Percentiles rank a stretch among this genome's conserved stretches.
Conservation (phyloP, 2,113 vertebrate species). For the Bambusicola thoracicus region DNA sequence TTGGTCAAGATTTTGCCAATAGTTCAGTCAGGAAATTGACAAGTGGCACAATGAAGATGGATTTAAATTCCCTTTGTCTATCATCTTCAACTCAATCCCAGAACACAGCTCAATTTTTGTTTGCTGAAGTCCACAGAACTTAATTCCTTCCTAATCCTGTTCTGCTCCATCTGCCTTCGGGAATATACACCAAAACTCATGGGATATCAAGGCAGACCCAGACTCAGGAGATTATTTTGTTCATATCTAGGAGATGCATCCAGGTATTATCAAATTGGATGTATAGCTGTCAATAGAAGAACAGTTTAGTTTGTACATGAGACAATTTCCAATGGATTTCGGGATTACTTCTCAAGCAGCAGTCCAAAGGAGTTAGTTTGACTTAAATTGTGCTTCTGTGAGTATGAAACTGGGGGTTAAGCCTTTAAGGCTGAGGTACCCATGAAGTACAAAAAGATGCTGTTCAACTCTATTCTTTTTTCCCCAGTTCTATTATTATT, state of each 20-base stretch:
- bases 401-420: background rate
- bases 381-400: background rate
- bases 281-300: background rate
- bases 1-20: background rate
- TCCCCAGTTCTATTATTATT: background rate
- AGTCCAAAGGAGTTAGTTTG: background rate
- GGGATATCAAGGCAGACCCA: background rate
- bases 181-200: background rate
- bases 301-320: background rate
- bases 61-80: background rate
- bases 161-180: background rate
- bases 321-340: background rate
- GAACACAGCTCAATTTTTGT: background rate
- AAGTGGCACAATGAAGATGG: fast-evolving
- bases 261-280: fast-evolving
- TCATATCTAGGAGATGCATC: background rate
- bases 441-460: background rate
- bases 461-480: background rate
- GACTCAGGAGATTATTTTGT: background rate
- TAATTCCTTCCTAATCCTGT: background rate
- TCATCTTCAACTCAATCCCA: background rate
- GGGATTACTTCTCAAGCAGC: background rate
- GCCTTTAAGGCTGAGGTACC: fast-evolving
- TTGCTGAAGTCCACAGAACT: background rate
- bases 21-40: background rate